Evolutionary conservation across 2,113 vertebrate species (phyloP).

Genomic region (Saimiri boliviensis): DNA sequence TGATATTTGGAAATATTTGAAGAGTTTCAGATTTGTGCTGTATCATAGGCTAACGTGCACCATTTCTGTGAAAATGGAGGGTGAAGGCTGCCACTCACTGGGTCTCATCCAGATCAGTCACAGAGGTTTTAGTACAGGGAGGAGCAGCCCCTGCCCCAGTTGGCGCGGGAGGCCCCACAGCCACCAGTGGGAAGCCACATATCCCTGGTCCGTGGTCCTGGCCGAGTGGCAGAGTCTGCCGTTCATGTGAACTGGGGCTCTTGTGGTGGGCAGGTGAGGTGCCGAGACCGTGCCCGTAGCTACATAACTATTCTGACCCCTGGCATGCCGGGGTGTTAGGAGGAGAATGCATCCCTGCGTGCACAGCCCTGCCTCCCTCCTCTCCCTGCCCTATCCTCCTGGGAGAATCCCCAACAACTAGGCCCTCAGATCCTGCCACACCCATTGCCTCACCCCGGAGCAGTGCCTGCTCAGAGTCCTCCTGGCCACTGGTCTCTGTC

Average conservation of each 20-base stretch:
- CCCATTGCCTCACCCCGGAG: background rate
- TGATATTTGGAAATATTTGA: background rate
- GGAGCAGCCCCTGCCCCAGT: background rate
- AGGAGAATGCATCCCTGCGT: no score
- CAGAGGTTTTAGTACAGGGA: background rate
- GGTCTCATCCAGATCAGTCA: background rate
- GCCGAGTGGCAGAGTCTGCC: background rate
- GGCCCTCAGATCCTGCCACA: background rate
- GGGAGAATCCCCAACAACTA: background rate
- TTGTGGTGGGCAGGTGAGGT: no score
- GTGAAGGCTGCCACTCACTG: no score
- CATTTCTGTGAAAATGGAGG: background rate
- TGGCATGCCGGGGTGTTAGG: background rate
- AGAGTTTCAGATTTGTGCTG: background rate
- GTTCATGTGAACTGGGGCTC: background rate
- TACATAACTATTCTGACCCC: accelerated
- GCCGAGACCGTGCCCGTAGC: background rate
- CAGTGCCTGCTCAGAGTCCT: background rate
- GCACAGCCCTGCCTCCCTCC: accelerated
- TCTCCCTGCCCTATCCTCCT: background rate
- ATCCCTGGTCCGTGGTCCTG: background rate
- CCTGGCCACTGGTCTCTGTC: background rate
- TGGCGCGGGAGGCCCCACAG: accelerated
- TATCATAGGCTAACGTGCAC: background rate
- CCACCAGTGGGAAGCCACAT: background rate